Evolutionary conservation across 2,888 invertebrate species (phyloP).

Genomic region (Apotomis betuletana): DNA sequence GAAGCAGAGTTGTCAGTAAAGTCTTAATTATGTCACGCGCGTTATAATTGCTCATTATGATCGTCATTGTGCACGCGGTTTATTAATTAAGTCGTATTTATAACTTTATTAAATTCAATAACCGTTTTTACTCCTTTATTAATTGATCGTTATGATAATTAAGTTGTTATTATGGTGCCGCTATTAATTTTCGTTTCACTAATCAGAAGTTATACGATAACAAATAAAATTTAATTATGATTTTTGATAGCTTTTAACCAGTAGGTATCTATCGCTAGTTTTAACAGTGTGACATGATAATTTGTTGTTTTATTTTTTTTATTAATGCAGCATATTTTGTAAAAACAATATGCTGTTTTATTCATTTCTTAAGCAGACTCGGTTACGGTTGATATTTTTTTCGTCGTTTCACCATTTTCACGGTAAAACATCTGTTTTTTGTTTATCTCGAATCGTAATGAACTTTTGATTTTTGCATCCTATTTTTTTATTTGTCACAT

Average conservation of each 20-base stretch:
- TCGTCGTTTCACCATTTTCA: no score
- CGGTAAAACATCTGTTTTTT: no score
- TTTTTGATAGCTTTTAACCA: background rate
- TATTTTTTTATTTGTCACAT: no score
- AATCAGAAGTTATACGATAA: constrained; percentile 16
- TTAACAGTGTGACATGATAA: background rate
- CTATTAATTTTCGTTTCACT: constrained; percentile 18
- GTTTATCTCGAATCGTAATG: no score
- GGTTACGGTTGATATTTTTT: no score
- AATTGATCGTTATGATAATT: constrained; percentile 51
- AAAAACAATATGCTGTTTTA: no score
- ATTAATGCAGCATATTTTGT: no score
- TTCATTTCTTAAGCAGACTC: no score
- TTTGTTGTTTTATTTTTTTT: background rate
- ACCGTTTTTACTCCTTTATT: constrained; percentile 47
- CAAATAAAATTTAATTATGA: background rate
- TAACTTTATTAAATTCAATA: constrained; percentile 39
- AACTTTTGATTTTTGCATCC: no score
- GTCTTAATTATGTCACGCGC: constrained; percentile 17
- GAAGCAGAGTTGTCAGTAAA: constrained; percentile 1
- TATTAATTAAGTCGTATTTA: constrained; percentile 23
- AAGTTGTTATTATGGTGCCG: constrained; percentile 26
- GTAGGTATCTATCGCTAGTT: background rate
- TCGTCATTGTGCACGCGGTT: constrained; percentile 1
- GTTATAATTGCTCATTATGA: constrained; percentile 10